Evolutionary conservation across 2,888 invertebrate genomes (phyloP).

Genomic region (Stratiomys singularior): DNA sequence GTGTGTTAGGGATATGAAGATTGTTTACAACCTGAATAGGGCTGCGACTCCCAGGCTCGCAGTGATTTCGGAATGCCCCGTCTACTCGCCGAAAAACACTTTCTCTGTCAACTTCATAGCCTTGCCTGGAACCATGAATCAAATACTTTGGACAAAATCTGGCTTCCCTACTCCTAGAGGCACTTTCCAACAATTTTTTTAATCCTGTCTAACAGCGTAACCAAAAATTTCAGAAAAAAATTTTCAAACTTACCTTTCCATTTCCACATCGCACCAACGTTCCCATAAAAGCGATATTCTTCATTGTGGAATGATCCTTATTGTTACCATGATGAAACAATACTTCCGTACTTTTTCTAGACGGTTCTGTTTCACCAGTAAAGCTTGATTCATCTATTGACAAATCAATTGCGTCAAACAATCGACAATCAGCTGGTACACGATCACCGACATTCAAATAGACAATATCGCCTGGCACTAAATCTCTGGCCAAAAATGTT

Average conservation of each 20-base stretch:
- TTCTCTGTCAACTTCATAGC: too few relatives aligned
- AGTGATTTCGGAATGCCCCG: too few relatives aligned
- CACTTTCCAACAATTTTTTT: too few relatives aligned
- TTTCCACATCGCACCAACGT: constrained; percentile 95
- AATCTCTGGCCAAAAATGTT: constrained; percentile 90
- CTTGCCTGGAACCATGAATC: too few relatives aligned
- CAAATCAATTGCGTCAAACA: constrained; percentile 93
- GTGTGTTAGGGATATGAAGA: too few relatives aligned
- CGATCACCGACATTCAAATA: constrained; percentile 93
- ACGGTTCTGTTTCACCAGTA: constrained; percentile 98
- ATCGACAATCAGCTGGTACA: constrained; percentile 94
- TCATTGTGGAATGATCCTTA: constrained; percentile 73
- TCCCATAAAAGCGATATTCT: constrained; percentile 98
- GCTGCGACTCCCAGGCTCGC: too few relatives aligned
- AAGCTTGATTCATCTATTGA: constrained; percentile 98
- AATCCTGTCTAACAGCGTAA: too few relatives aligned
- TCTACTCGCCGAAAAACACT: too few relatives aligned
- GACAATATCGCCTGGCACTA: constrained; percentile 98
- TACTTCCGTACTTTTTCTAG: constrained; percentile 77
- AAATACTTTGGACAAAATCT: too few relatives aligned
- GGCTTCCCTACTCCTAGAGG: too few relatives aligned
- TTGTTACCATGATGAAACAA: constrained; percentile 71
- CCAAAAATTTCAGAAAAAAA: too few relatives aligned
- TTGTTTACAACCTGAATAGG: too few relatives aligned
- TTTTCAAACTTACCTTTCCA: constrained; percentile 78